Evolutionary conservation across 2,888 invertebrate species (phyloP).

Genomic region (Ichneumoninae sp.): DNA sequence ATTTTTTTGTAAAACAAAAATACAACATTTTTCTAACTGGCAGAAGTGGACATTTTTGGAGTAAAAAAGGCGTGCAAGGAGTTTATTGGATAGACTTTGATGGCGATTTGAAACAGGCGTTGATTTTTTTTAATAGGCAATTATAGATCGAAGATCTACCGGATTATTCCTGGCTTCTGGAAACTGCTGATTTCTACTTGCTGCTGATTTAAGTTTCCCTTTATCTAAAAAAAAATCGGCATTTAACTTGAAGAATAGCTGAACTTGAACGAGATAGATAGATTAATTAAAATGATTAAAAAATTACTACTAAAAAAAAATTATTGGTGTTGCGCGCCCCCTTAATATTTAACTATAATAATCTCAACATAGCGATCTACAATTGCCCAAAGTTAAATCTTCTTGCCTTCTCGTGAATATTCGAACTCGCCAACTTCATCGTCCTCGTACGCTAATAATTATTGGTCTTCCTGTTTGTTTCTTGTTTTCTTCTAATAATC

Average conservation of each 20-base stretch:
- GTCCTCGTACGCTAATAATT: conserved; percentile 57
- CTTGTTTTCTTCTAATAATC: conserved; percentile 53
- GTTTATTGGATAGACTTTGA: conserved; percentile 23
- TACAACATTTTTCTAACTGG: background rate
- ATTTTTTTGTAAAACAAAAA: background rate
- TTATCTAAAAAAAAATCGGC: conserved; percentile 10
- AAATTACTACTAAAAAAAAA: too few species aligned
- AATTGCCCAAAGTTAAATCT: conserved; percentile 52
- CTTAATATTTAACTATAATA: background rate
- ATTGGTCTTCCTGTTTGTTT: background rate
- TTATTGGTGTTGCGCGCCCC: too few species aligned
- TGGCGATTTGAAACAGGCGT: background rate
- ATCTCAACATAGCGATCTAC: conserved; percentile 31
- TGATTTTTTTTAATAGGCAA: conserved; percentile 24
- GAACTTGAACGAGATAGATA: background rate
- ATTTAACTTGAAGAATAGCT: background rate
- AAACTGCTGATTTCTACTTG: too few species aligned
- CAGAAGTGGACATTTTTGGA: background rate
- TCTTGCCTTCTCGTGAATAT: conserved; percentile 5
- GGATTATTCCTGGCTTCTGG: conserved; percentile 15
- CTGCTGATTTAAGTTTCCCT: background rate
- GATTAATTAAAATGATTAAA: background rate
- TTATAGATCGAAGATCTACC: conserved; percentile 41
- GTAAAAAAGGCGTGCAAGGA: conserved; percentile 23
- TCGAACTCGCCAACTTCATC: conserved; percentile 23